A percentile compares a stretch with the other conserved stretches of the same genome.
Conservation (phyloP, 2,797 vertebrate genomes). For the Antennarius maculatus region DNA sequence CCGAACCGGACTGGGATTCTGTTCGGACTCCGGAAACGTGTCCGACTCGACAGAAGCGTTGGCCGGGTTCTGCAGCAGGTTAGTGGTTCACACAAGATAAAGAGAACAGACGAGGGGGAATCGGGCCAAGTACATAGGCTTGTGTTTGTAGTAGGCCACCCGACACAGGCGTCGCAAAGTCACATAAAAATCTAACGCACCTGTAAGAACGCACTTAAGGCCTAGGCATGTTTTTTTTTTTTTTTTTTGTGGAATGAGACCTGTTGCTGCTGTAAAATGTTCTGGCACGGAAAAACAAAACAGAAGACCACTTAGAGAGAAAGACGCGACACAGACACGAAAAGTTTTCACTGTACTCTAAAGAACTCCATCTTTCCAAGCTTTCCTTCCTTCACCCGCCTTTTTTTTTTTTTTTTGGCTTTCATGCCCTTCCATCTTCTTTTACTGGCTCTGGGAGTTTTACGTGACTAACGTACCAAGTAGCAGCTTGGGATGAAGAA, state of each 20-base stretch:
- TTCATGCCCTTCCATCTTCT: slow-evolving; percentile 17
- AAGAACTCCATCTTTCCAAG: slow-evolving; percentile 30
- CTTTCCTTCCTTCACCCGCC: not conserved
- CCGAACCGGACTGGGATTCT: slow-evolving; percentile 49
- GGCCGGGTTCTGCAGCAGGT: slow-evolving; percentile 49
- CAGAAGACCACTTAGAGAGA: slow-evolving; percentile 38
- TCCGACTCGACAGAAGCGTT: slow-evolving; percentile 33
- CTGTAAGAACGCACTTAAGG: slow-evolving; percentile 75
- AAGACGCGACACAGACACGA: slow-evolving; percentile 37
- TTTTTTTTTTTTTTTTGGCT: slow-evolving; percentile 1
- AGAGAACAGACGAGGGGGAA: slow-evolving; percentile 42
- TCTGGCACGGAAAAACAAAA: slow-evolving; percentile 52
- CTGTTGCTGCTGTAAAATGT: slow-evolving; percentile 60
- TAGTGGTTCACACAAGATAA: slow-evolving; percentile 75
- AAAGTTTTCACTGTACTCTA: slow-evolving; percentile 26
- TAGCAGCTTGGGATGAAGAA: slow-evolving; percentile 74
- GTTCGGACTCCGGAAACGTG: slow-evolving; percentile 46
- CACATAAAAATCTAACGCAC: slow-evolving; percentile 52
- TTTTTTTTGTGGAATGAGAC: slow-evolving; percentile 75
- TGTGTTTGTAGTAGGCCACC: slow-evolving; percentile 54
- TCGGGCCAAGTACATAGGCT: slow-evolving; percentile 53
- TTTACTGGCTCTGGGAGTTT: slow-evolving; percentile 51
- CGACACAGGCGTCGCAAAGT: slow-evolving; percentile 63
- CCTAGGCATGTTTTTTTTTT: slow-evolving; percentile 72
- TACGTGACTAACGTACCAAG: slow-evolving; percentile 71